Evolutionary conservation across 2,888 invertebrate species (phyloP).

Genomic region (Drosophila mulleri): DNA sequence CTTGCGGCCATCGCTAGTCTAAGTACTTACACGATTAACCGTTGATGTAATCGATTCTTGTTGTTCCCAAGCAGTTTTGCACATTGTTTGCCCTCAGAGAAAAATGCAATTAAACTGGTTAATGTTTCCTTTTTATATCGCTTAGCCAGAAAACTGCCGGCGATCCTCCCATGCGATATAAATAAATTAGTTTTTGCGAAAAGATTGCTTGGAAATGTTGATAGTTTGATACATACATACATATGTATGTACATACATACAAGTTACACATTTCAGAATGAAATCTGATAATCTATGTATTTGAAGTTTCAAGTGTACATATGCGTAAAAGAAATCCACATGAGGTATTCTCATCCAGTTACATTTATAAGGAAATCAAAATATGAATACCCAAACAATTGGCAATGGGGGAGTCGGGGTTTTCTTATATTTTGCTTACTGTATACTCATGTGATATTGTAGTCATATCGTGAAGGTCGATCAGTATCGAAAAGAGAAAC

Average conservation of each 20-base stretch:
- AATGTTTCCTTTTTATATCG: neutral
- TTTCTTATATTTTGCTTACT: neutral
- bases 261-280: no score
- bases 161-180: conserved; percentile 9
- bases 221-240: neutral
- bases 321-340: neutral
- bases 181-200: neutral
- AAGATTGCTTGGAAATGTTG: conserved; percentile 10
- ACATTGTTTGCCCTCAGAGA: neutral
- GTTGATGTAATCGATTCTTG: conserved; percentile 25
- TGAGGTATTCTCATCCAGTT: neutral
- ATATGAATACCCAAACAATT: neutral
- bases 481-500: neutral
- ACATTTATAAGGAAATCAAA: neutral
- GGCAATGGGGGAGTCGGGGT: neutral
- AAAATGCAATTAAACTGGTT: conserved; percentile 54
- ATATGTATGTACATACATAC: no score
- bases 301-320: no score
- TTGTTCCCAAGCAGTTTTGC: neutral
- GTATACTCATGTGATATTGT: neutral
- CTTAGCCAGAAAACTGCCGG: conserved; percentile 17
- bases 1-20: neutral
- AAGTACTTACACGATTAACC: conserved; percentile 8
- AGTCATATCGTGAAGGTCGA: conserved; percentile 8
- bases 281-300: neutral